Conservation (phyloP, 2,113 vertebrate genomes). For the Lathamus discolor region DNA sequence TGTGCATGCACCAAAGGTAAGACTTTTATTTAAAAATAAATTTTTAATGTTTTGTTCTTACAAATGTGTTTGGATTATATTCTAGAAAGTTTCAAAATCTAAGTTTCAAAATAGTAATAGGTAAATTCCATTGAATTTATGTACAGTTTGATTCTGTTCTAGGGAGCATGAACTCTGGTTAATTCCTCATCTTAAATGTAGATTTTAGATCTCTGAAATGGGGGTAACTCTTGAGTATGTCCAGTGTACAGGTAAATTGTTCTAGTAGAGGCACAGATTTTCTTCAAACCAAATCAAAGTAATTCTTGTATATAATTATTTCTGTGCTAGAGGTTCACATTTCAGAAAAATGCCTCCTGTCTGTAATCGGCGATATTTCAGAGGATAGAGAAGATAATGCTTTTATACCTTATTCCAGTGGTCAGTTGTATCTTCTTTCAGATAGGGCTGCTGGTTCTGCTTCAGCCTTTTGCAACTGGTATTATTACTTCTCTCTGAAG, state of each 20-base stretch:
- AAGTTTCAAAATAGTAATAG: not conserved
- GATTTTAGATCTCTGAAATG: not conserved
- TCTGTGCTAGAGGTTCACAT: not conserved
- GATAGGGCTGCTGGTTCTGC: not conserved
- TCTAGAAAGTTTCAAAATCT: not conserved
- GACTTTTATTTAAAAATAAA: not conserved
- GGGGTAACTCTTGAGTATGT: not conserved
- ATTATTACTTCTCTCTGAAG: not conserved
- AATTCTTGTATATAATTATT: not conserved
- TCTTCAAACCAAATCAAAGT: not conserved
- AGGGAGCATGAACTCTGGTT: not conserved
- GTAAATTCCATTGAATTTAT: not conserved
- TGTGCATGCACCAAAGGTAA: conserved; percentile 99
- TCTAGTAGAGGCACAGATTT: not conserved
- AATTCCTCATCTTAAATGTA: not conserved
- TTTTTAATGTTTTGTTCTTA: not conserved
- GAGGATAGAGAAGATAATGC: not conserved
- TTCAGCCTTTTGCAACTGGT: not conserved
- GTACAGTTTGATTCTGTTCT: not conserved
- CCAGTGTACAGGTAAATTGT: not conserved
- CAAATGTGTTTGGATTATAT: not conserved
- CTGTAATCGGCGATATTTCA: not conserved
- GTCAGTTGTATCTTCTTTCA: not conserved
- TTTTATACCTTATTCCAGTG: not conserved
- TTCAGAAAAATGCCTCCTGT: not conserved